Evolutionary conservation across 2,888 invertebrate genomes (phyloP).

Genomic region (Andrena dorsata): DNA sequence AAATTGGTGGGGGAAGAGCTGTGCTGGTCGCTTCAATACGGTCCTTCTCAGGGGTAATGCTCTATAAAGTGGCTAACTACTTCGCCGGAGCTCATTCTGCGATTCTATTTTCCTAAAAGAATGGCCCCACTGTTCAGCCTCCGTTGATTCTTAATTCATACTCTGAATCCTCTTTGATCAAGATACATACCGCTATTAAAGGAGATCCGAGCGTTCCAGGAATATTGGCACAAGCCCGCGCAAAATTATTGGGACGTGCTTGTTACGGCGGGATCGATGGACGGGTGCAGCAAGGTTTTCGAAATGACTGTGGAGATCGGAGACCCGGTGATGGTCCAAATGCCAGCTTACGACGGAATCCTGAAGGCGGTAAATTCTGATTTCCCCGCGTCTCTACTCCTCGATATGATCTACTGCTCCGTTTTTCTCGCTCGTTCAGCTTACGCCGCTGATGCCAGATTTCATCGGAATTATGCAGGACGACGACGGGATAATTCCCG

Average conservation of each 20-base stretch:
- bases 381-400: not conserved
- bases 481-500: slow-evolving; percentile 89
- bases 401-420: slow-evolving; percentile 73
- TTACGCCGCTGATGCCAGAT: slow-evolving; percentile 88
- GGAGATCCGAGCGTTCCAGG: slow-evolving; percentile 88
- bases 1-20: slow-evolving; percentile 87
- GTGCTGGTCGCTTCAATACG: slow-evolving; percentile 90
- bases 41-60: slow-evolving; percentile 89
- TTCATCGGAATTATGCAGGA: slow-evolving; percentile 90
- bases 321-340: slow-evolving; percentile 89
- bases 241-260: slow-evolving; percentile 87
- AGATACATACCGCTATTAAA: slow-evolving; percentile 87
- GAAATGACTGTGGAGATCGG: slow-evolving; percentile 89
- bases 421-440: slow-evolving; percentile 83
- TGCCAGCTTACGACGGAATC: slow-evolving; percentile 90
- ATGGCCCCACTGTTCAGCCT: not conserved
- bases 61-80: not conserved
- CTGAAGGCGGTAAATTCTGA: slow-evolving; percentile 83
- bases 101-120: not conserved
- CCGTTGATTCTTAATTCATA: not conserved
- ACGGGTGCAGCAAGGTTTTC: slow-evolving; percentile 90
- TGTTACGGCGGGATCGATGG: slow-evolving; percentile 91
- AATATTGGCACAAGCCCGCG: slow-evolving; percentile 88
- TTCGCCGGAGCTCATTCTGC: not conserved
- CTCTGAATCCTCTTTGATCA: slow-evolving; percentile 1